Base-by-base conservation (phyloP, 2,888 invertebrate genomes). In the Parasteatoda lunata region DNA sequence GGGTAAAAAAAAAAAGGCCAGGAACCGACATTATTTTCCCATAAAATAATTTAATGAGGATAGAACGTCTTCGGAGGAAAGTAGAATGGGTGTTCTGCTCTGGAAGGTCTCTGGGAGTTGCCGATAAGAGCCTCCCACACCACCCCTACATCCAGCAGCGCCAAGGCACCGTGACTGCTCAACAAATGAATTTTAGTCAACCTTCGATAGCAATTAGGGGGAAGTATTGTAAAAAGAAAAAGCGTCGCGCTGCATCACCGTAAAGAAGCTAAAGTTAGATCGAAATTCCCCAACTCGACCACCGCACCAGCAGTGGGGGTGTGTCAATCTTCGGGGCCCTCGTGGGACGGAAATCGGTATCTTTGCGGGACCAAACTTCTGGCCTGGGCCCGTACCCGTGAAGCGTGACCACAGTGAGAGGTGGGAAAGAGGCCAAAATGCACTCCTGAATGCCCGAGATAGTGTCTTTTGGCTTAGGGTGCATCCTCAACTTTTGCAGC, bases 131-230 rank as follows among this genome's bases (percentile, higher is more conserved):
- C 45, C 59, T 59, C n/a, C 59, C 59, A 9, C 59, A 59, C 59
- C n/a, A 9, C 59, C 11, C 59, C n/a, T 7, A 9, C n/a, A 59
- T 13, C 59, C 59, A 5, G 8, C 59, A 59, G 59, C 59, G 59
- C 72, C 66, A 80, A 77, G 68, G 68, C 45, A 77, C 83, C 88
- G 78, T 78, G 82, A 83, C 83, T 83, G 69, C 76, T 88, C 83
- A 88, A 82, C 88, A 88, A 88, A 88, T 88, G 88, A 88, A 88
- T 88, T 88, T 88, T 78, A 82, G 82, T 72, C 78, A 78, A 75
- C 80, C 82, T 73, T 88, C 88, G 83, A 79, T 88, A 48, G 83
- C 88, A 88, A 88, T 88, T 88, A 88, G 83, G 76, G 70, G 83
- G 75, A 78, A 82, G 77, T 87, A 81, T 87, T 86, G 85, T 80